phyloP scores from a whole-genome alignment of 2,113 vertebrate genomes.

The Mormyrus lacerda region DNA sequence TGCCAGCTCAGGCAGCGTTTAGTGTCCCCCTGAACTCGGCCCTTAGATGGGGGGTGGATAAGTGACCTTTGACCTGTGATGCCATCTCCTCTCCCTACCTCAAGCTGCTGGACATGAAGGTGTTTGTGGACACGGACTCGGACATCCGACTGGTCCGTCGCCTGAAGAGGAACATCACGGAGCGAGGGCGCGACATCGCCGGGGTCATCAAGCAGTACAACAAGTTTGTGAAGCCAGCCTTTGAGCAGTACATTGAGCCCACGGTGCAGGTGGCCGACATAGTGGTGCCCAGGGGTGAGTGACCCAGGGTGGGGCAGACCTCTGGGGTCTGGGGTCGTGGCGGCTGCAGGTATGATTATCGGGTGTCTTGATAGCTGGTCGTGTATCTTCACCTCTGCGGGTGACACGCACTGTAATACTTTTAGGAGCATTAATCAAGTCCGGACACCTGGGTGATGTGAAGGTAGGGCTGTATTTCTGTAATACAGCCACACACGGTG shows the following conservation, averaged over 20 bases:
- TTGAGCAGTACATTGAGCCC: slow-evolving; percentile 87
- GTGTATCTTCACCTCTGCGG: background rate
- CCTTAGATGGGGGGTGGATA: background rate
- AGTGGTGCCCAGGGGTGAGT: slow-evolving; percentile 79
- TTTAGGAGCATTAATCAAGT: background rate
- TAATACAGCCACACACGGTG: background rate
- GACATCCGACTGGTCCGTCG: slow-evolving; percentile 81
- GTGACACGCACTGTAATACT: background rate
- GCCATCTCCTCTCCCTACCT: slow-evolving; percentile 1
- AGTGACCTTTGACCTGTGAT: background rate
- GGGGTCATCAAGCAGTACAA: slow-evolving; percentile 87
- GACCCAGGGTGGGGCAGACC: background rate
- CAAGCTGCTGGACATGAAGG: slow-evolving; percentile 86
- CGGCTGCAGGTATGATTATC: background rate
- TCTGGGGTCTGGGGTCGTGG: background rate
- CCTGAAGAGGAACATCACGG: slow-evolving; percentile 77
- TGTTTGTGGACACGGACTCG: slow-evolving; percentile 85
- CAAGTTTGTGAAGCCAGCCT: slow-evolving; percentile 81
- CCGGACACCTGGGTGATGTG: background rate
- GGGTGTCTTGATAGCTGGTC: background rate
- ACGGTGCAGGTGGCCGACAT: slow-evolving; percentile 82
- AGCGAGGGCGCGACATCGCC: slow-evolving; percentile 67
- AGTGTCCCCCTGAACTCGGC: background rate
- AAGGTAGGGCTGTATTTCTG: slow-evolving; percentile 55
- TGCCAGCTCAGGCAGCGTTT: background rate